phyloP scores from a whole-genome alignment of 2,113 vertebrate genomes.

The Leucosticte australis region DNA sequence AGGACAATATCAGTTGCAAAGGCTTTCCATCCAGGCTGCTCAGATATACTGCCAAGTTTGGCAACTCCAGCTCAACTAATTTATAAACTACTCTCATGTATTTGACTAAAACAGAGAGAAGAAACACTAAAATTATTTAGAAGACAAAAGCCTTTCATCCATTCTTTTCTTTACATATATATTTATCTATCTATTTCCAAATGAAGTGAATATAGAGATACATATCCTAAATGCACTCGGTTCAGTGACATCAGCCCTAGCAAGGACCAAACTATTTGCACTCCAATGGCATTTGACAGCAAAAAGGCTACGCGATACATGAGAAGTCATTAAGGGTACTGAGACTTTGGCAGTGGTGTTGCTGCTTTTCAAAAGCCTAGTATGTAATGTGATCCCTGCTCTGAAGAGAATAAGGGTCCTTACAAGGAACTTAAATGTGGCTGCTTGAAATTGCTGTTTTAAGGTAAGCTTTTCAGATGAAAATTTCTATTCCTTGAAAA shows the following conservation, averaged over 20 bases:
- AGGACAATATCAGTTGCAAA: slow-evolving; percentile 57
- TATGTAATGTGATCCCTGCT: slow-evolving; percentile 55
- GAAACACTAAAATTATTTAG: neutral
- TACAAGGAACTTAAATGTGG: neutral
- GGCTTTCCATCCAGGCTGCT: slow-evolving; percentile 40
- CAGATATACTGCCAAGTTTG: slow-evolving; percentile 36
- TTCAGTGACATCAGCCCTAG: slow-evolving; percentile 63
- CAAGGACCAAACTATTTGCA: slow-evolving; percentile 62
- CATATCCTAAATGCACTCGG: slow-evolving; percentile 73
- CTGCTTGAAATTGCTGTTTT: slow-evolving; percentile 18
- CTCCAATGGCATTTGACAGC: slow-evolving; percentile 71
- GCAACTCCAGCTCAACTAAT: slow-evolving; percentile 18
- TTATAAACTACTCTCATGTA: neutral
- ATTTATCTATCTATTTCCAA: neutral
- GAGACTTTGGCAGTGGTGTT: slow-evolving; percentile 50
- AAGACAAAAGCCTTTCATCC: neutral
- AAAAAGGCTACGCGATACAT: slow-evolving; percentile 65
- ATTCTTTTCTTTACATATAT: neutral
- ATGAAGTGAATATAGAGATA: slow-evolving; percentile 51
- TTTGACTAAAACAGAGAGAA: slow-evolving; percentile 25
- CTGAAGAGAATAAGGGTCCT: slow-evolving; percentile 38
- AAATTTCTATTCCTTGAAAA: neutral
- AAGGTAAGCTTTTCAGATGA: neutral
- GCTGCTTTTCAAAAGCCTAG: slow-evolving; percentile 67
- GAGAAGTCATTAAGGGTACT: slow-evolving; percentile 69